Base-by-base conservation (phyloP, 1,140 invertebrate species). In the Lepidurus packardi region DNA sequence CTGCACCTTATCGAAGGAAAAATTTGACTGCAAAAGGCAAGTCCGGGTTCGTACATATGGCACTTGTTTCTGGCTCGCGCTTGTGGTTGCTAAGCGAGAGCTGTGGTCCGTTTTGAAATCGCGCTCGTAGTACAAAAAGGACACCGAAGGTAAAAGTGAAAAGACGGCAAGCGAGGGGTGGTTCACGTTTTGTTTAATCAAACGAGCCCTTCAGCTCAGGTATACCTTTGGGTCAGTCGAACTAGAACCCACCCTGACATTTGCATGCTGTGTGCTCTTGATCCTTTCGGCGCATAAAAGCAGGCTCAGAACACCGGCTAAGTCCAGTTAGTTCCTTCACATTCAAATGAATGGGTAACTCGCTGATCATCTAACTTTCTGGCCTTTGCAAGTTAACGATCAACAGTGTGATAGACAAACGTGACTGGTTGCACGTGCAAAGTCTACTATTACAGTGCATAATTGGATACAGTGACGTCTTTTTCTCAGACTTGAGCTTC, bases 371-470 rank as follows among this genome's bases (percentile, higher is more conserved):
- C 21, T 1, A 65, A 65, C 53, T 21, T 21, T 13, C 21, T 13
- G 16, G 53, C 53, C 21, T 21, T 21, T 21, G 53, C 53, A 65
- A 65, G 16, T 65, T 13, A 65, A 65, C 53, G 53, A 16, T 21
- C 4, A 65, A 65, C 53, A 21, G 21, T 65, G 16, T 65, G 16
- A 21, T 65, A 65, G 16, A 65, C 16, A 65, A n/a, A 21, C 53
- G 53, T 65, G 53, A 65, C 53, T 65, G 21, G 53, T 21, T 65
- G 53, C 53, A 65, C 21, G 53, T 65, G 53, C 16, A n/a, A 65
- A 13, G 53, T 34, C 53, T 65, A 65, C 16, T 65, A 21, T 65
- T 65, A n/a, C 53, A n/a, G 53, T 65, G 53, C n/a, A 4, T 2
- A 65, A 65, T 65, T 65, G 53, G 13, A 65, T 21, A 65, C 53